Conservation (phyloP, 2,888 invertebrate genomes). For the Oegoconia quadripuncta region DNA sequence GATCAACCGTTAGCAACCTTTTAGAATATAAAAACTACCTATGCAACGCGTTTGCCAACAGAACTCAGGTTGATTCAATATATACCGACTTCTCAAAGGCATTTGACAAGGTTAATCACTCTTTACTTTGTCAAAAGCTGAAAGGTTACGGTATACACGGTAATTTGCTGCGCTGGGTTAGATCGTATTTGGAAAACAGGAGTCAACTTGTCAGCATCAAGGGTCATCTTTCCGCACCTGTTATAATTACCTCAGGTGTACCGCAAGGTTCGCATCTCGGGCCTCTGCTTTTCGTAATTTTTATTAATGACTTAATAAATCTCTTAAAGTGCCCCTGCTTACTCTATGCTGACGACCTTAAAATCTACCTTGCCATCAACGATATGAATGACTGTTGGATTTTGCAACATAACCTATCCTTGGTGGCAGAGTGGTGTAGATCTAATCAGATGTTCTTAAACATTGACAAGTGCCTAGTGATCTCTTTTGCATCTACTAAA, state of each 20-base stretch:
- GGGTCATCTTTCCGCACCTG: constrained; percentile 1
- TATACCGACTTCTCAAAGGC: constrained; percentile 19
- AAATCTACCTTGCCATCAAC: neutral
- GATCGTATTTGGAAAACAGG: constrained; percentile 5
- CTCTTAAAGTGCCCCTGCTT: neutral
- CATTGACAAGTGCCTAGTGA: neutral
- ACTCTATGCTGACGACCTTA: constrained; percentile 6
- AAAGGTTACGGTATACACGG: constrained; percentile 9
- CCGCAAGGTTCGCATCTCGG: constrained; percentile 10
- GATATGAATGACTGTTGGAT: neutral
- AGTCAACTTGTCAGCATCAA: constrained; percentile 1
- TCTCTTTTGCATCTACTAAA: neutral
- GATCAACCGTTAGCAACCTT: constrained; percentile 7
- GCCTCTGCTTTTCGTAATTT: constrained; percentile 7
- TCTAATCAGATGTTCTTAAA: neutral
- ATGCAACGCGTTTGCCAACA: neutral
- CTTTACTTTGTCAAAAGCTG: constrained; percentile 10
- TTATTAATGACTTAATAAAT: constrained; percentile 4
- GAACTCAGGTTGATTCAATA: constrained; percentile 5
- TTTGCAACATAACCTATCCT: neutral
- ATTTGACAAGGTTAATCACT: constrained; percentile 17
- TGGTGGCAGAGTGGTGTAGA: neutral
- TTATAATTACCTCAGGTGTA: constrained; percentile 5
- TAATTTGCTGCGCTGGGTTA: constrained; percentile 2
- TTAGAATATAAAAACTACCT: constrained; percentile 1